Evolutionary conservation across 1,140 invertebrate genomes (phyloP), one percentile per base, ranked within the genome.

Genomic region (Apis mellifera): DNA sequence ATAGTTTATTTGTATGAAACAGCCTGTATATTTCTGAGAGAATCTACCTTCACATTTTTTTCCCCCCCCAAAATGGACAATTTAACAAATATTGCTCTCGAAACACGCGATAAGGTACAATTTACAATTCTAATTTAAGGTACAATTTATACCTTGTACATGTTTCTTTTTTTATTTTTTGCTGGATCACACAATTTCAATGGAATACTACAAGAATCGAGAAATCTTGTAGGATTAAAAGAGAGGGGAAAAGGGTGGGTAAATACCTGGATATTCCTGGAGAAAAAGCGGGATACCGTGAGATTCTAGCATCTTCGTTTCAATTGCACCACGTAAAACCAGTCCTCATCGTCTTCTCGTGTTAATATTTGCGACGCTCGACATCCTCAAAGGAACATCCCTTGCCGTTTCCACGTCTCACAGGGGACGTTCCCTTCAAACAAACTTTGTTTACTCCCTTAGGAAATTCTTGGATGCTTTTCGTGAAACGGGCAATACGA

Each of bases 321-420:
- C 68, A 55, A 71, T 71, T 82, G 9, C 17, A 19, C 9, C 21
- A 54, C 59, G 71, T 71, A 48, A 62, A 76, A 48, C 55, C 42
- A 54, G 64, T 26, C 60, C 32, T 26, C 15, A 52, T 15, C 42
- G 52, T 21, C 42, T 12, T 17, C 11, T 69, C 55, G 55, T 60
- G 65, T 69, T 77, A 82, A 82, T 82, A 82, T 78, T 64, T 54
- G 76, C 65, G 13, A 54, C 64, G 48, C 57, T 78, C 19, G 48
- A 48, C 19, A 21, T 42, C 21, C 26, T 70, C 50, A 78, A 82
- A 82, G 57, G 48, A 32, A 11, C 8, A 11, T 75, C 13, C 23
- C 26, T 7, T 19, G 55, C 13, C n/a, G 26, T 26, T 65, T 42
- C 19, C 32, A 17, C 32, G 55, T 9, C 64, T 19, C 42, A 1